Conservation (phyloP, 2,113 vertebrate genomes). For the Phyllostomus discolor region DNA sequence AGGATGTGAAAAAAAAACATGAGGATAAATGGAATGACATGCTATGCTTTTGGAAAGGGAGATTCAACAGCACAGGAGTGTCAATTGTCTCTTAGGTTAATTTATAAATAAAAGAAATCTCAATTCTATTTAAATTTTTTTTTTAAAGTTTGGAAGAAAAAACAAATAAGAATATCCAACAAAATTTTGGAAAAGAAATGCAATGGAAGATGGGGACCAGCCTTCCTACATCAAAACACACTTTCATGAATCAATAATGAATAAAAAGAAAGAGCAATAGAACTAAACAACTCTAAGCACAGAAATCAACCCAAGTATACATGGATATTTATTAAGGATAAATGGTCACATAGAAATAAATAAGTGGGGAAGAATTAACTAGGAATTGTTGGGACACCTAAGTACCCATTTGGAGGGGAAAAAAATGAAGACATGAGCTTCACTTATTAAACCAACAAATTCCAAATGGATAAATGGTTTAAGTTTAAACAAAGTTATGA, state of each 20-base stretch:
- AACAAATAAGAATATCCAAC: background rate
- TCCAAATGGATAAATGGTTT: background rate
- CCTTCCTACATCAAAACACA: background rate
- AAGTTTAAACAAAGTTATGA: background rate
- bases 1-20: background rate
- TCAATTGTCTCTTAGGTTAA: background rate
- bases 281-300: background rate
- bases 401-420: background rate
- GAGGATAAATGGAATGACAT: background rate
- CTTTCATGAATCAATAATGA: background rate
- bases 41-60: background rate
- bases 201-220: background rate
- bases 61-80: background rate
- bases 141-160: background rate
- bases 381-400: background rate
- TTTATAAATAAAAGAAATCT: background rate
- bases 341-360: background rate
- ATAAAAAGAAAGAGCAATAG: background rate
- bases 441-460: background rate
- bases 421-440: background rate
- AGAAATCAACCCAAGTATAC: background rate
- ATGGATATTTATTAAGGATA: background rate
- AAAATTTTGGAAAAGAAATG: background rate
- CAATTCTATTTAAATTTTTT: background rate
- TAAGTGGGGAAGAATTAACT: background rate